Conservation (phyloP, 2,888 invertebrate species). For the Orchesellides sinensis region DNA sequence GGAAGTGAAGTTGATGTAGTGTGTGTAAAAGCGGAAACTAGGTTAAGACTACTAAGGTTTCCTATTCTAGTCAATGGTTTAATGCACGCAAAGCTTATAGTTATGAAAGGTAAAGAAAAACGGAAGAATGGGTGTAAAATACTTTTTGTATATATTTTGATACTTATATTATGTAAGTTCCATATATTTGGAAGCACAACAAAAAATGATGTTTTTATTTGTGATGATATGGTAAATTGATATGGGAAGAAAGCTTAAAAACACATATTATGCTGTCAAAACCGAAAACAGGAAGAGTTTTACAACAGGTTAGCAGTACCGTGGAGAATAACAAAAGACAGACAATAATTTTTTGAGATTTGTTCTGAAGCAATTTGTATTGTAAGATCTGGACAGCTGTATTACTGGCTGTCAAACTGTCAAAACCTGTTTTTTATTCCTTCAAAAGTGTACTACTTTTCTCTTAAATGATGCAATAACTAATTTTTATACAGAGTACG, state of each 20-base stretch:
- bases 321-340: neutral
- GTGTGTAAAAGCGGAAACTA: constrained; percentile 34
- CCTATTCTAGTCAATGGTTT: constrained; percentile 52
- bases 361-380: too few species aligned
- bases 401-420: neutral
- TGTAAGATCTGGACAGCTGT: neutral
- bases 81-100: constrained; percentile 39
- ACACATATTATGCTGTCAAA: too few species aligned
- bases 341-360: too few species aligned
- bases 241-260: too few species aligned
- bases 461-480: constrained; percentile 32
- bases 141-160: neutral
- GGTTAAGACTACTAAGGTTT: constrained; percentile 49
- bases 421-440: neutral
- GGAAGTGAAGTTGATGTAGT: constrained; percentile 4
- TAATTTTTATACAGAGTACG: neutral
- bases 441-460: constrained; percentile 8
- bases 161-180: too few species aligned
- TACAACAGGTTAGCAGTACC: neutral
- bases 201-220: too few species aligned
- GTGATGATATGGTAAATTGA: too few species aligned
- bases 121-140: neutral
- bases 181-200: too few species aligned
- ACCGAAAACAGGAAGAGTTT: neutral
- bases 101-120: neutral